Conservation (phyloP, 2,888 invertebrate genomes). For the Cepaea hortensis region DNA sequence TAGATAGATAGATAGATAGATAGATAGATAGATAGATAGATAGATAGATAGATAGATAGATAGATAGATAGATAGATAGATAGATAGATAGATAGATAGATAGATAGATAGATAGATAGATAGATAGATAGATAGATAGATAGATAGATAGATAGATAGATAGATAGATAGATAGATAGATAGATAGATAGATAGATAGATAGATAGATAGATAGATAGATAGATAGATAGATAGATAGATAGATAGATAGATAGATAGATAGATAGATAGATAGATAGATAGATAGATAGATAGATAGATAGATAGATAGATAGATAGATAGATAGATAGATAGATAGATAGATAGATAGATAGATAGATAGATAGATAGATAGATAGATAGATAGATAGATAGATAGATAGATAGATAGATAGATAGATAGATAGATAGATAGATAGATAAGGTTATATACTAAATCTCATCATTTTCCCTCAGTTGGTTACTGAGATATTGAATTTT, state of each 20-base stretch:
- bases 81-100: too few relatives aligned
- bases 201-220: background rate
- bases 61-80: too few relatives aligned
- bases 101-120: too few relatives aligned
- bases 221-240: background rate
- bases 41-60: too few relatives aligned
- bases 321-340: constrained; percentile 13
- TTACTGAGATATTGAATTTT: too few relatives aligned
- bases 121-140: too few relatives aligned
- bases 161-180: background rate
- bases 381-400: constrained; percentile 13
- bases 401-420: constrained; percentile 13
- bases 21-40: too few relatives aligned
- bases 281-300: constrained; percentile 13
- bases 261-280: constrained; percentile 13
- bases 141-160: too few relatives aligned
- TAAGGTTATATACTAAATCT: too few relatives aligned
- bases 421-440: constrained; percentile 13
- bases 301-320: constrained; percentile 13
- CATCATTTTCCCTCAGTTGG: too few relatives aligned
- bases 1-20: too few relatives aligned
- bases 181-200: background rate
- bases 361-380: constrained; percentile 13
- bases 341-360: constrained; percentile 13
- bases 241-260: constrained; percentile 10